Evolutionary conservation across 2,888 invertebrate species (phyloP), one percentile per base, ranked within the genome.

Genomic region (Archips crataeganus): DNA sequence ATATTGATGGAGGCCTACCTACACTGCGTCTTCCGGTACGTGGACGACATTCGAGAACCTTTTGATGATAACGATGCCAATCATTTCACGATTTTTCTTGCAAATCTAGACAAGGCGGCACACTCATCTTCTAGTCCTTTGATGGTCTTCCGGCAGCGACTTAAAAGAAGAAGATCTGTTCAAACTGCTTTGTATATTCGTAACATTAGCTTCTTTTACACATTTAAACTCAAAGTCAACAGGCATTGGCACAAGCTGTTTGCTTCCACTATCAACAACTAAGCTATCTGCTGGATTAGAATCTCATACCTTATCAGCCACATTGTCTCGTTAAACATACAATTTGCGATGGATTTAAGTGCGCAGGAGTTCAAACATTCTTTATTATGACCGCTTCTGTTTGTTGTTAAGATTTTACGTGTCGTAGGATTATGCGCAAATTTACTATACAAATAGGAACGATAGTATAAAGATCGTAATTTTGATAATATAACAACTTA

Each of bases 281-380:
- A 49, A 51, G 32, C 51, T 65, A 66, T 67, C 66, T 8, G 57
- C n/a, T 45, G 60, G 73, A 74, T 74, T 54, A 70, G 36, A 47
- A 23, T 54, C 59, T 62, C 54, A 57, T 51, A 5, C 32, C n/a
- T 70, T 70, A 73, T 64, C 68, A 61, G 23, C 57, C 32, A 9
- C 70, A 74, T 70, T 74, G 74, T 70, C 65, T 65, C 51, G 59
- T 51, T 65, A 59, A 74, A 61, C 70, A 74, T 70, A 74, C 74
- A 70, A 74, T 74, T 74, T 70, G 64, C 69, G 9, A 74, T 65
- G 61, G 74, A 60, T 65, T 23, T 74, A 60, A 61, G 45, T 42
- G 42, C 13, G 45, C 45, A 23, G 13, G 59, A 65, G 70, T 64
- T 70, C 60, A 73, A 73, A 74, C 60, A 69, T 57, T 67, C 66